Percentiles rank a stretch among this genome's conserved stretches.
These are phyloP conservation scores for Trichonephila inaurata DNA, from an alignment of 1,140 invertebrate genomes.

Conservation along the genomic window DNA sequence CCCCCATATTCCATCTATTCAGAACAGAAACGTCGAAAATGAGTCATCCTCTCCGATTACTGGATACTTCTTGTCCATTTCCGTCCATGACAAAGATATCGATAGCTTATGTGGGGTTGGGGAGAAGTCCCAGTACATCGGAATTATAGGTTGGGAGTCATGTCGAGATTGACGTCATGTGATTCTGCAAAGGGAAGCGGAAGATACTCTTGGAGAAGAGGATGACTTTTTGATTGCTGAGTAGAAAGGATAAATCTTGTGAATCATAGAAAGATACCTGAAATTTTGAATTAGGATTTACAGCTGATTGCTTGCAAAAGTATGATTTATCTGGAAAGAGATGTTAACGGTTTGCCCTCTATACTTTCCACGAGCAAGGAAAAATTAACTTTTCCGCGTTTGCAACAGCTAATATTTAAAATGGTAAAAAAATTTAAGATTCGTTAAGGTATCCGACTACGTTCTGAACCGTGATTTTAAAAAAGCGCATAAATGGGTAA, in stretches of 20 bases:
- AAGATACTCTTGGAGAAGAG: neutral
- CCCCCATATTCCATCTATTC: neutral
- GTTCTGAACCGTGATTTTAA: too few relatives aligned
- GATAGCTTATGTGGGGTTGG: neutral
- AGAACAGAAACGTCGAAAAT: neutral
- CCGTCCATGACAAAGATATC: neutral
- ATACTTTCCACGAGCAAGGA: too few relatives aligned
- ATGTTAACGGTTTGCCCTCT: too few relatives aligned
- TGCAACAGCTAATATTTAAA: too few relatives aligned
- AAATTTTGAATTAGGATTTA: neutral
- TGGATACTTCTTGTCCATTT: neutral
- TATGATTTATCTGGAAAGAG: too few relatives aligned
- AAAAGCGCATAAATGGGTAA: too few relatives aligned
- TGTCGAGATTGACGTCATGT: neutral
- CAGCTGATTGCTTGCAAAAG: neutral
- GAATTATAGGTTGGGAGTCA: slow-evolving; percentile 12
- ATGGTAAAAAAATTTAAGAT: too few relatives aligned
- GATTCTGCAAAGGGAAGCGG: neutral
- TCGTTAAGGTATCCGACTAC: too few relatives aligned
- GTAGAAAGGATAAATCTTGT: neutral
- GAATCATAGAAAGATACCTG: neutral
- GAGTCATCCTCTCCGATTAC: neutral
- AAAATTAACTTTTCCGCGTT: too few relatives aligned
- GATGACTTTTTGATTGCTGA: neutral
- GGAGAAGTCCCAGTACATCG: neutral